phyloP scores from a whole-genome alignment of 1,140 invertebrate species.

The Streblospio benedicti region DNA sequence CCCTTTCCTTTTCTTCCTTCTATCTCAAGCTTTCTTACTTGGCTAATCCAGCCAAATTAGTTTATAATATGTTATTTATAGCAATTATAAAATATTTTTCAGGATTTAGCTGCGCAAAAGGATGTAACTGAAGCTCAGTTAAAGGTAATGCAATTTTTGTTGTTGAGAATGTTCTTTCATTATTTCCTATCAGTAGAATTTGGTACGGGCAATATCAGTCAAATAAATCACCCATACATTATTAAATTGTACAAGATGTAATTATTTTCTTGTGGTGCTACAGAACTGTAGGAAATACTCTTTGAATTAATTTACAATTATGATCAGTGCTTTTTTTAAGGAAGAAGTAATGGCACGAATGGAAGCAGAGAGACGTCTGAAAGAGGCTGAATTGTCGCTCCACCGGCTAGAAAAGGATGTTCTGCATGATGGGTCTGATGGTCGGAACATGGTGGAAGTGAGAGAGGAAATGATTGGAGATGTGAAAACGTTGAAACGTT shows the following conservation, averaged over 20 bases:
- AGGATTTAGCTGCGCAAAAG: conserved; percentile 31
- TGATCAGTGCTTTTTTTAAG: conserved; percentile 5
- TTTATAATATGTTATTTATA: too few relatives aligned
- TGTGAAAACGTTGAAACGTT: conserved; percentile 20
- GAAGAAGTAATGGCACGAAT: conserved; percentile 28
- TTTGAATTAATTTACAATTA: neutral
- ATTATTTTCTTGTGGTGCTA: too few relatives aligned
- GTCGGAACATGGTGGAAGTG: neutral
- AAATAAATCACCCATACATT: neutral
- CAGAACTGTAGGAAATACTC: too few relatives aligned
- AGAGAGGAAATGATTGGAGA: conserved; percentile 18
- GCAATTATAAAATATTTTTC: conserved; percentile 6
- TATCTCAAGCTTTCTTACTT: too few relatives aligned
- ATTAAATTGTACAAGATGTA: neutral
- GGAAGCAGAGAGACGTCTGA: conserved; percentile 29
- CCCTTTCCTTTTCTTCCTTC: too few relatives aligned
- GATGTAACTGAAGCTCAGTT: conserved; percentile 30
- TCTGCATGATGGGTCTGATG: neutral
- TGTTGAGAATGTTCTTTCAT: too few relatives aligned
- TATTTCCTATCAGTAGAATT: too few relatives aligned
- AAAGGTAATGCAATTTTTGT: conserved; percentile 3
- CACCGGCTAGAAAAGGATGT: conserved; percentile 27
- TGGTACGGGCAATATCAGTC: neutral
- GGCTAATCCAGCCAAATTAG: too few relatives aligned
- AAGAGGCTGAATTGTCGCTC: conserved; percentile 25